A percentile compares a stretch with the other conserved stretches of the same genome.
Evolutionary conservation across 2,888 invertebrate species (phyloP).

Genomic region (Bellardia pandia): DNA sequence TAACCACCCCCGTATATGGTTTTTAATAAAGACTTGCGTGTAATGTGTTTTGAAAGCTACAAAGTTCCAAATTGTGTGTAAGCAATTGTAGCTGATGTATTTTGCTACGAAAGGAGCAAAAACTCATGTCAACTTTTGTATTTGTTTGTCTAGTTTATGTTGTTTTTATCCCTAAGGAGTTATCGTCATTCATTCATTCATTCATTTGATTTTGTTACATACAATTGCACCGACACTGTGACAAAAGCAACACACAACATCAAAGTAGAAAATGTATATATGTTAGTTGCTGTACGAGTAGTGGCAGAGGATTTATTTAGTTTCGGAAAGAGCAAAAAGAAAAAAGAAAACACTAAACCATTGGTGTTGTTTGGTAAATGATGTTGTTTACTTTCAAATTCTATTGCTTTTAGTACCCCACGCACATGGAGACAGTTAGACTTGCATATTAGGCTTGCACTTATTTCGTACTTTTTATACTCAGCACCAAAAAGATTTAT

Average conservation of each 20-base stretch:
- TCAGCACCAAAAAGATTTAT: too few species aligned
- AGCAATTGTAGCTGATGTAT: constrained; percentile 17
- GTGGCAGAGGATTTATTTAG: constrained; percentile 8
- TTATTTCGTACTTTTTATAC: neutral
- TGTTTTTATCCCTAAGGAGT: constrained; percentile 28
- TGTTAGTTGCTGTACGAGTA: neutral
- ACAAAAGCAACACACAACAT: neutral
- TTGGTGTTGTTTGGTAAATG: constrained; percentile 3
- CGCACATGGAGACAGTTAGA: neutral
- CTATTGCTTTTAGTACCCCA: constrained; percentile 7
- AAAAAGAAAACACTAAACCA: neutral
- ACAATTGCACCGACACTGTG: neutral
- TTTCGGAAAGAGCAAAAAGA: neutral
- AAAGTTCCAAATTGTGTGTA: constrained; percentile 23
- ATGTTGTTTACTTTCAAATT: constrained; percentile 23
- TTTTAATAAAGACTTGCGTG: neutral
- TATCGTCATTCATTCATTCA: constrained; percentile 19
- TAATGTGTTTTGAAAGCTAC: neutral
- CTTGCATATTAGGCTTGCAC: too few species aligned
- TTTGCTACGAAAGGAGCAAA: neutral
- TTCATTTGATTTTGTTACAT: constrained; percentile 26
- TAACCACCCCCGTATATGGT: neutral
- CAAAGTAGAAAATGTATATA: neutral
- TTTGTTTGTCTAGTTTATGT: constrained; percentile 7
- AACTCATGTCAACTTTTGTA: neutral